Evolutionary conservation across 1,140 invertebrate species (phyloP).

Genomic region (Potamilus streckersoni): DNA sequence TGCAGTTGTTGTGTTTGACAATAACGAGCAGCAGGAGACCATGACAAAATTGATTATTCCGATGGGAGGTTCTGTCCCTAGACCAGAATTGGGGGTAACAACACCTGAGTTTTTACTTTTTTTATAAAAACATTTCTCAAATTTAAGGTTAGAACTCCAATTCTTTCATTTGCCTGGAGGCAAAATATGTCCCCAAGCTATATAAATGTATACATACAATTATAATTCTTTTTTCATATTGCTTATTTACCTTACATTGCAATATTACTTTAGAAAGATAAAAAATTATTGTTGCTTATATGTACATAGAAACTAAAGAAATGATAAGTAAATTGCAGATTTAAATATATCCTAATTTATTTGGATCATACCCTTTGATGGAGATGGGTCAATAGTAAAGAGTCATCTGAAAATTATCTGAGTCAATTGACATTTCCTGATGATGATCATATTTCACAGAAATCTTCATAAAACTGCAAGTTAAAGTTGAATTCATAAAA

Average conservation of each 20-base stretch:
- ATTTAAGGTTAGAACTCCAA: background rate
- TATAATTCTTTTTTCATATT: background rate
- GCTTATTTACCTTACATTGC: background rate
- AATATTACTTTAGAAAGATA: background rate
- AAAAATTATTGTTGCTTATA: too few relatives aligned
- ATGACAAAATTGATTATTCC: conserved; percentile 50
- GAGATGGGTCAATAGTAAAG: too few relatives aligned
- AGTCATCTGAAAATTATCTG: too few relatives aligned
- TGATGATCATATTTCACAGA: too few relatives aligned
- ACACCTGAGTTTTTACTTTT: background rate
- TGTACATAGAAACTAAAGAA: too few relatives aligned
- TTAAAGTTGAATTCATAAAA: too few relatives aligned
- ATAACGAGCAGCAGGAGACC: conserved; percentile 32
- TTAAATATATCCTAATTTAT: too few relatives aligned
- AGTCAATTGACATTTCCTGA: too few relatives aligned
- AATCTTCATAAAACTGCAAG: too few relatives aligned
- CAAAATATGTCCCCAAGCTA: background rate
- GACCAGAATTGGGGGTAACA: conserved; percentile 49
- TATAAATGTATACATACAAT: background rate
- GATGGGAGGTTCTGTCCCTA: conserved; percentile 46
- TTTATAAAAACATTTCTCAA: background rate
- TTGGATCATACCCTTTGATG: too few relatives aligned
- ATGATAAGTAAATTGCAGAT: too few relatives aligned
- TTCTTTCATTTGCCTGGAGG: background rate
- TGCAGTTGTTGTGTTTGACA: conserved; percentile 40